These are phyloP conservation scores for Syngnathus floridae DNA, from an alignment of 2,113 vertebrate genomes.

Conservation along the genomic window DNA sequence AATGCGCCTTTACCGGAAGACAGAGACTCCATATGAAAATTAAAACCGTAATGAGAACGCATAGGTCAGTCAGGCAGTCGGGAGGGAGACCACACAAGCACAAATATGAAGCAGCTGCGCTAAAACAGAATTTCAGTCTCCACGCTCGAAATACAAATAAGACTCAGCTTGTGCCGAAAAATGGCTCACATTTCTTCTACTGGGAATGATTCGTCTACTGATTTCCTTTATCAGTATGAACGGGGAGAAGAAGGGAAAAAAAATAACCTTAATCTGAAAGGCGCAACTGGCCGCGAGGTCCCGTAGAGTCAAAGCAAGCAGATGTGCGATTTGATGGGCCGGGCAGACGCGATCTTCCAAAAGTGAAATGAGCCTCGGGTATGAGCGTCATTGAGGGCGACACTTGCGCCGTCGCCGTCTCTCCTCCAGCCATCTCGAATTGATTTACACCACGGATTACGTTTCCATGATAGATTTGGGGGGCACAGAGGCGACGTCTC, in stretches of 20 bases:
- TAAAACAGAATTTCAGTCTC: neutral
- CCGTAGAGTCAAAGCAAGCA: neutral
- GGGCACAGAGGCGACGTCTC: constrained; percentile 14
- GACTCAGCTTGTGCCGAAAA: constrained; percentile 17
- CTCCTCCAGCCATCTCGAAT: constrained; percentile 31
- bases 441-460: constrained; percentile 42
- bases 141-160: constrained; percentile 3
- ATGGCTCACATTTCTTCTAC: neutral
- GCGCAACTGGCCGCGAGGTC: constrained; percentile 1
- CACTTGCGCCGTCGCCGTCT: neutral
- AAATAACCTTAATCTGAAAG: constrained; percentile 11
- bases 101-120: neutral
- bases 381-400: constrained; percentile 18
- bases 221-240: constrained; percentile 12
- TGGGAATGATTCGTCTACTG: constrained; percentile 6
- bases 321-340: neutral
- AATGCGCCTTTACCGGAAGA: constrained; percentile 44
- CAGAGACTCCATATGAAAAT: constrained; percentile 35
- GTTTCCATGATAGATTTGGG: constrained; percentile 25
- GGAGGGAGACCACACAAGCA: neutral
- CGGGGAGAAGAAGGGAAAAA: neutral
- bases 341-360: constrained; percentile 5
- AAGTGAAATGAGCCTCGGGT: constrained; percentile 34
- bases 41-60: constrained; percentile 39
- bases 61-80: constrained; percentile 16